Base-by-base conservation (phyloP, 1,140 invertebrate species). In the Scaptomyza pallida region DNA sequence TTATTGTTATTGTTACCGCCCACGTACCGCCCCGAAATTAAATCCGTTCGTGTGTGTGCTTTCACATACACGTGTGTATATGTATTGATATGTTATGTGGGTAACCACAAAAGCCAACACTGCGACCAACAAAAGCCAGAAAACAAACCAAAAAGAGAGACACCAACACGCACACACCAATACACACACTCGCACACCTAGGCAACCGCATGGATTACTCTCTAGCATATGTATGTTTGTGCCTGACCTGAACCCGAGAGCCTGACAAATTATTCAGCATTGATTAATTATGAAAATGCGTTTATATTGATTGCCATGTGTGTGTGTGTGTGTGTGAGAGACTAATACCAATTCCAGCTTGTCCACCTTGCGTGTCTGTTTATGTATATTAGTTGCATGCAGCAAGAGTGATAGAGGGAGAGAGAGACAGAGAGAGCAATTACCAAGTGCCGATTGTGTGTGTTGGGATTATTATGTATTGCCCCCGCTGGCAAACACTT, bases 241-340 rank as follows among this genome's bases (percentile, higher is more conserved):
- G 55, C 26, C 47, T 62, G 59, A 55, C 51, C 51, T 44, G 47
- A 30, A 10, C 75, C 51, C 65, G 61, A n/a, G 5, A 30, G 62
- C 59, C 80, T 54, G 60, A 73, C 81, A 73, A 86, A 85, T 85
- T 86, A 85, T 85, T 86, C 80, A 86, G 81, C 80, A 85, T 85
- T 85, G 80, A 85, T 85, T 85, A 85, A 85, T 85, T 85, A 85
- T 85, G 80, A 85, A 86, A 85, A 85, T 85, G 81, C 81, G 81
- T 85, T 85, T 86, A 86, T 85, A 85, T 85, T 80, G 80, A 85
- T 86, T 86, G 80, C 64, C 55, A 45, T 51, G 44, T 59, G n/a
- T n/a, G n/a, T n/a, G n/a, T n/a, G n/a, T n/a, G n/a, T n/a, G n/a
- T n/a, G 71, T 51, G 41, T 60, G 71, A 21, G 56, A 19, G 65